These are phyloP conservation scores for Actinopyga echinites DNA, from an alignment of 53 echinoderm and acorn worm species.

Conservation along the genomic window DNA sequence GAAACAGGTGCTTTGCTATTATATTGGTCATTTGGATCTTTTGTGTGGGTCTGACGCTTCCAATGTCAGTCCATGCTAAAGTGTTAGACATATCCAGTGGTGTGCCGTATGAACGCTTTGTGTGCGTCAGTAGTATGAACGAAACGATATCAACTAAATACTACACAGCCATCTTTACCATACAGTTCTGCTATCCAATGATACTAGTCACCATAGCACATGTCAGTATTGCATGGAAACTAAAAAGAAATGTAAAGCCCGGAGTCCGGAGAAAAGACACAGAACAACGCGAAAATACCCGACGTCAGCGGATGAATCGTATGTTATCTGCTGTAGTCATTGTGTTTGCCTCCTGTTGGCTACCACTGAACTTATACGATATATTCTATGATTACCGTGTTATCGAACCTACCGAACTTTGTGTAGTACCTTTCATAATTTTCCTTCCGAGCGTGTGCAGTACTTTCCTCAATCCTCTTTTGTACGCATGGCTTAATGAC, in stretches of 20 bases:
- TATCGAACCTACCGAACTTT: neutral
- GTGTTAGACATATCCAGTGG: slow-evolving; percentile 45
- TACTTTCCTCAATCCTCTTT: slow-evolving; percentile 74
- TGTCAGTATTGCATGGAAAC: slow-evolving; percentile 79
- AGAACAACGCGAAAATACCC: slow-evolving; percentile 71
- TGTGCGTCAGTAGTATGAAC: neutral
- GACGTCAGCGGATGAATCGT: slow-evolving; percentile 78
- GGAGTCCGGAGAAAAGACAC: slow-evolving; percentile 75
- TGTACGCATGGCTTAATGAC: slow-evolving; percentile 94
- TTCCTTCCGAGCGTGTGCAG: slow-evolving; percentile 71
- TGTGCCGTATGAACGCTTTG: neutral
- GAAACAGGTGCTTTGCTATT: slow-evolving; percentile 66
- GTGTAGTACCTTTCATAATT: slow-evolving; percentile 26
- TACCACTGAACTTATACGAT: slow-evolving; percentile 65
- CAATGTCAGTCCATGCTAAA: slow-evolving; percentile 51
- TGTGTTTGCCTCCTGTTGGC: slow-evolving; percentile 82
- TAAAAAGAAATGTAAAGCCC: slow-evolving; percentile 72
- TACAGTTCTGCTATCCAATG: slow-evolving; percentile 66
- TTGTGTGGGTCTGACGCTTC: slow-evolving; percentile 66
- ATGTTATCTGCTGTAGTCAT: slow-evolving; percentile 86
- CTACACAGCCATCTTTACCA: slow-evolving; percentile 36
- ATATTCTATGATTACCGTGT: slow-evolving; percentile 56
- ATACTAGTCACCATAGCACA: slow-evolving; percentile 80
- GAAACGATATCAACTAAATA: neutral
- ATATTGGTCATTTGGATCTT: slow-evolving; percentile 73